Base-by-base conservation (phyloP, 2,888 invertebrate species). In the Tenthredo livida region DNA sequence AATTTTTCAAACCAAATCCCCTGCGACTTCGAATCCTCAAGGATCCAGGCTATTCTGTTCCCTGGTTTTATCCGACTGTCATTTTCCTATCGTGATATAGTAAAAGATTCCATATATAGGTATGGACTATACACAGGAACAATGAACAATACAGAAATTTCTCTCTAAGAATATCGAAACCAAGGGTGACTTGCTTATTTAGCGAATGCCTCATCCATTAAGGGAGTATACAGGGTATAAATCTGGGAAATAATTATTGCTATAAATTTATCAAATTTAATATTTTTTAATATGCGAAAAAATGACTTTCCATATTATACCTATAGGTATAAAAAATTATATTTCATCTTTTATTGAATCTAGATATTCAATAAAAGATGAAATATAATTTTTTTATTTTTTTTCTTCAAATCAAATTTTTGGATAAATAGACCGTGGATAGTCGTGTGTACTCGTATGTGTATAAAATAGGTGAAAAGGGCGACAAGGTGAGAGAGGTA, bases 161-260 rank as follows among this genome's bases (percentile, higher is more conserved):
- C 12, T 61, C 25, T 12, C 9, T 54, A 17, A 10, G 7, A 7
- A 1, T 54, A 54, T 54, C 54, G n/a, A n/a, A n/a, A 7, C 54
- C 3, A 9, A 33, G 67, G 33, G 67, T 47, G 75, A 75, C 25
- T 75, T 15, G 43, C 75, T 75, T 29, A 50, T 47, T 75, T 50
- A 15, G 29, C 5, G 25, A 47, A 75, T 75, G 50, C 29, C 21
- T 10, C 37, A 37, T 25, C 75, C 25, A 43, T 47, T 25, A 75
- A 47, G 54, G n/a, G 54, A 5, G 50, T 5, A 15, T 5, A 50
- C 43, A 43, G 37, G 37, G 4, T 33, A 37, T 37, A 33, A 33
- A 33, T 50, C 12, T 17, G 4, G 2, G 2, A 43, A 43, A 43
- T 43, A 12, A 43, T 43, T 43, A 12, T 43, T 43, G 43, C 33